Percentiles rank a stretch among this genome's conserved stretches.
Conservation (phyloP, 2,888 invertebrate genomes). For the Cerastoderma edule region DNA sequence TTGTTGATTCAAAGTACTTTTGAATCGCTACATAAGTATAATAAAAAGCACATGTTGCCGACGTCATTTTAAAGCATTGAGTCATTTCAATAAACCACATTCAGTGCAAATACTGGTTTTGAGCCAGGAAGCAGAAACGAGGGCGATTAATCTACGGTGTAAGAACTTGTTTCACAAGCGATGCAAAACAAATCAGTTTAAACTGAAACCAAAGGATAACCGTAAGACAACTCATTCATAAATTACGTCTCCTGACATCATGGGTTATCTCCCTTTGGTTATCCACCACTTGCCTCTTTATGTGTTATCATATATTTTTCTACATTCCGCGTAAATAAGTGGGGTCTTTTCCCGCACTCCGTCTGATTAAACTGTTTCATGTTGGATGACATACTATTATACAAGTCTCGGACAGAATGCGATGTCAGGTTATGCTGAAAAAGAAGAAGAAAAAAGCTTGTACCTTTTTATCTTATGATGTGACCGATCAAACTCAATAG, state of each 20-base stretch:
- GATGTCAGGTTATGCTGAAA: slow-evolving; percentile 5
- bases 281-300: background rate
- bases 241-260: background rate
- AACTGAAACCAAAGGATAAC: background rate
- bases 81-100: no score
- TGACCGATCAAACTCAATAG: no score
- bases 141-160: background rate
- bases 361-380: background rate
- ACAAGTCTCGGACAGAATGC: background rate
- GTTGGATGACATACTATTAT: background rate
- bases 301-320: background rate
- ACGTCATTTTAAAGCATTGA: no score
- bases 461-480: no score
- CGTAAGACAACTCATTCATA: background rate
- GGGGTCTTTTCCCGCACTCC: slow-evolving; percentile 11
- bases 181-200: background rate
- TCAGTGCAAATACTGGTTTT: no score
- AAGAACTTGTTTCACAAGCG: background rate
- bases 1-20: no score
- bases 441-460: no score
- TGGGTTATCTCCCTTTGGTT: background rate
- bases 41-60: no score
- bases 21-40: no score
- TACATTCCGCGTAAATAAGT: slow-evolving; percentile 1
- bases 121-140: background rate